A percentile compares a stretch with the other conserved stretches of the same genome.
phyloP scores from a whole-genome alignment of 2,797 vertebrate genomes.

The Pangasius sanitwongsei region DNA sequence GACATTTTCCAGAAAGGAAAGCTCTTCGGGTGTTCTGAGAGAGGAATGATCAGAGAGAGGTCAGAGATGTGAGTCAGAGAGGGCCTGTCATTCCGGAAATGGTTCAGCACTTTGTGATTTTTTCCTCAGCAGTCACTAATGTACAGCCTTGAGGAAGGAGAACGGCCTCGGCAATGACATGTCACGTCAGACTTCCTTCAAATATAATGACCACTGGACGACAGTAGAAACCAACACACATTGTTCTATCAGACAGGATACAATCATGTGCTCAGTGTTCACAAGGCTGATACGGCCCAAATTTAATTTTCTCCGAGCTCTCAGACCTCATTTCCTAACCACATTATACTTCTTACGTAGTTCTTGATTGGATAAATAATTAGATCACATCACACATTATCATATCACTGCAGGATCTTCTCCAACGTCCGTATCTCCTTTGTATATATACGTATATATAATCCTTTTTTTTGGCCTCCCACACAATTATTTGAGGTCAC shows the following conservation, averaged over 20 bases:
- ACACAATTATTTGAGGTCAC: no score
- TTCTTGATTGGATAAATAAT: not conserved
- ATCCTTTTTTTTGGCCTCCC: no score
- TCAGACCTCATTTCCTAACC: not conserved
- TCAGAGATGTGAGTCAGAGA: conserved; percentile 40
- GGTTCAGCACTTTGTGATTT: conserved; percentile 35
- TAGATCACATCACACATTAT: not conserved
- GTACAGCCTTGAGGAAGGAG: not conserved
- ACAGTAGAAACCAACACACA: not conserved
- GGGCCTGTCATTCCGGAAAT: conserved; percentile 35
- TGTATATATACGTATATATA: no score
- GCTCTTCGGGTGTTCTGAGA: conserved; percentile 21
- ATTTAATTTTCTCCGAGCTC: not conserved
- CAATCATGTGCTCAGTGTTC: not conserved
- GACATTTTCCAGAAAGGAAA: conserved; percentile 21
- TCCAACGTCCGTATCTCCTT: not conserved
- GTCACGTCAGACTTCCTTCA: conserved; percentile 38
- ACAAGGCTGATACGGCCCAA: not conserved
- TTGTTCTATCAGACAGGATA: not conserved
- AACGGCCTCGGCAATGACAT: conserved; percentile 19
- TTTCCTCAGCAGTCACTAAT: conserved; percentile 7
- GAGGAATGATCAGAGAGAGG: conserved; percentile 25
- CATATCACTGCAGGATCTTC: not conserved
- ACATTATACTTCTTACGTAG: not conserved
- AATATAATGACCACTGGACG: conserved; percentile 33